Evolutionary conservation across 2,113 vertebrate genomes (phyloP), one percentile per base, ranked within the genome.

Genomic region (Epinephelus cyanopodus): DNA sequence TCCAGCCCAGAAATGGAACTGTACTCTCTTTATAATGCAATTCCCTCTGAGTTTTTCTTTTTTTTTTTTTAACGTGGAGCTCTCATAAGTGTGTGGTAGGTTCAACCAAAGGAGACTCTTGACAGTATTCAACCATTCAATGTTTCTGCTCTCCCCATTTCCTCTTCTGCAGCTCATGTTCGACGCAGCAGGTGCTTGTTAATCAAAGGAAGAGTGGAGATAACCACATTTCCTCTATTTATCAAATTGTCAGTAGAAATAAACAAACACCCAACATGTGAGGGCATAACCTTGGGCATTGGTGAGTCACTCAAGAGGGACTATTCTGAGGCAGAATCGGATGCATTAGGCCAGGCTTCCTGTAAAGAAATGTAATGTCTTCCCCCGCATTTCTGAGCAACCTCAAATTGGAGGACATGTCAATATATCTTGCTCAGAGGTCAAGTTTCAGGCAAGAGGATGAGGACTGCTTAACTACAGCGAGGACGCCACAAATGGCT

Each of bases 361-460:
- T 91, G 91, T 92, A 90, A 93, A 94, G 88, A 94, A 92, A 94
- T 94, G 86, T 84, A 89, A 84, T 76, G 77, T 81, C 83, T 79
- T 68, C 78, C 84, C 88, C 74, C 84, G 68, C 85, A 67, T 73
- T 90, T 92, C 89, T 85, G 86, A 85, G 79, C 73, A 19, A 90
- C 91, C 93, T 93, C 88, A 91, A 92, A 87, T 84, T 76, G 87
- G 87, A 94, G 87, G 83, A 82, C 83, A 89, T 91, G 91, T 94
- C 91, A 88, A 90, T 95, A 92, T 71, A 87, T 93, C 87, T 92
- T 82, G 77, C 83, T 75, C 86, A 61, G 86, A 91, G 94, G 88
- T 95, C 86, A 90, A 89, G 91, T 95, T 95, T 94, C 94, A 94
- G 87, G 86, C 79, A 87, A 83, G 84, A 90, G 90, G 91, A 91